Conservation (phyloP, 2,113 vertebrate species). For the Xyrauchen texanus region DNA sequence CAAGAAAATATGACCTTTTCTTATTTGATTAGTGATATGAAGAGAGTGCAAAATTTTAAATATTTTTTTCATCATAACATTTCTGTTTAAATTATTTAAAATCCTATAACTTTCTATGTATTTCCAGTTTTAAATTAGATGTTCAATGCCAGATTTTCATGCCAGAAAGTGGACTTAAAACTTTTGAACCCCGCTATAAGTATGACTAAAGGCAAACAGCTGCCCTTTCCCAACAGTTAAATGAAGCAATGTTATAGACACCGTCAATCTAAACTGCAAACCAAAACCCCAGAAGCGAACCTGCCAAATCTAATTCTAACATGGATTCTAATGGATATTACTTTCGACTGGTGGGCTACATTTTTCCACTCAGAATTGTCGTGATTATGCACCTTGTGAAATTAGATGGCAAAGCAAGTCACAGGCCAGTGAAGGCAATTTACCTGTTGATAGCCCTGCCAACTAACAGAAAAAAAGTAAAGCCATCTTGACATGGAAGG, state of each 20-base stretch:
- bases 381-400: conserved; percentile 43
- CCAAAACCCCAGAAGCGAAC: background rate
- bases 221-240: background rate
- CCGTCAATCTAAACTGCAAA: conserved; percentile 30
- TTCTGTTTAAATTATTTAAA: too few relatives aligned
- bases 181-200: too few relatives aligned
- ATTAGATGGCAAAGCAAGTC: conserved; percentile 49
- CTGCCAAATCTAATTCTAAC: background rate
- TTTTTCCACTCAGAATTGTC: conserved; percentile 38
- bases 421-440: conserved; percentile 58
- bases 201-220: background rate
- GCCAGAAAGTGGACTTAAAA: too few relatives aligned
- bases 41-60: too few relatives aligned
- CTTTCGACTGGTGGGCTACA: conserved; percentile 13
- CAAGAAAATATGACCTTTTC: too few relatives aligned
- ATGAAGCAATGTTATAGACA: background rate
- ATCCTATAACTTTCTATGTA: too few relatives aligned
- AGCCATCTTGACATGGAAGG: conserved; percentile 40
- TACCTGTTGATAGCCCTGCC: conserved; percentile 58
- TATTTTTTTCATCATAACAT: too few relatives aligned
- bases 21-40: too few relatives aligned
- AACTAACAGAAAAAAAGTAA: conserved; percentile 38
- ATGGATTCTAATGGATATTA: conserved; percentile 34
- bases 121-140: too few relatives aligned
- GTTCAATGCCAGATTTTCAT: too few relatives aligned